phyloP scores from a whole-genome alignment of 2,113 vertebrate species.

The Condylura cristata region DNA sequence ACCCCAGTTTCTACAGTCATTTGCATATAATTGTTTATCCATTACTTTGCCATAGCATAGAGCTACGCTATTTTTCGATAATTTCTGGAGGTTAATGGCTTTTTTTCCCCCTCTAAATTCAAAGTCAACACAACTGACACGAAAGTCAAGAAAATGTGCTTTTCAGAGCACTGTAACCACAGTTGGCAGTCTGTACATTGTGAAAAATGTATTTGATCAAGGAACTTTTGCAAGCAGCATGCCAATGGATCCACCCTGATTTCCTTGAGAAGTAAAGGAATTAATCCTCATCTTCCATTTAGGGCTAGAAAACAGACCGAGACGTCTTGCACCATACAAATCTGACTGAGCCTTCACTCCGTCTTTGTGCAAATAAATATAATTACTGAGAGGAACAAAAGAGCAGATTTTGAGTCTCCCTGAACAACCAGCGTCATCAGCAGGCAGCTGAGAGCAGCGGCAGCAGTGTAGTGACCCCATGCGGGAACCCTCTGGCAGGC shows the following conservation, averaged over 20 bases:
- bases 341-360: slow-evolving; percentile 50
- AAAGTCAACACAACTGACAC: slow-evolving; percentile 82
- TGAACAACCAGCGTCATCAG: slow-evolving; percentile 34
- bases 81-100: slow-evolving; percentile 84
- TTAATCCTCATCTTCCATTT: slow-evolving; percentile 65
- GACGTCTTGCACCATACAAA: slow-evolving; percentile 56
- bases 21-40: slow-evolving; percentile 85
- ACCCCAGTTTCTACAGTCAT: slow-evolving; percentile 81
- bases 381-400: slow-evolving; percentile 62
- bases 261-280: slow-evolving; percentile 61
- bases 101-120: slow-evolving; percentile 77
- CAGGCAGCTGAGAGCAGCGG: slow-evolving; percentile 58
- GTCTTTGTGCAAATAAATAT: slow-evolving; percentile 61
- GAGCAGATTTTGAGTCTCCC: slow-evolving; percentile 57
- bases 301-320: slow-evolving; percentile 38
- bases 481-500: not conserved
- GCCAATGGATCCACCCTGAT: slow-evolving; percentile 72
- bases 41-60: slow-evolving; percentile 73
- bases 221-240: slow-evolving; percentile 62
- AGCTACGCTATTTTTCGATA: slow-evolving; percentile 72
- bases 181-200: slow-evolving; percentile 75
- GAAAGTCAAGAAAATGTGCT: slow-evolving; percentile 78
- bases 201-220: slow-evolving; percentile 81
- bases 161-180: slow-evolving; percentile 73
- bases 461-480: not conserved